Conservation (phyloP, 2,113 vertebrate genomes). For the Vanacampus margaritifer region DNA sequence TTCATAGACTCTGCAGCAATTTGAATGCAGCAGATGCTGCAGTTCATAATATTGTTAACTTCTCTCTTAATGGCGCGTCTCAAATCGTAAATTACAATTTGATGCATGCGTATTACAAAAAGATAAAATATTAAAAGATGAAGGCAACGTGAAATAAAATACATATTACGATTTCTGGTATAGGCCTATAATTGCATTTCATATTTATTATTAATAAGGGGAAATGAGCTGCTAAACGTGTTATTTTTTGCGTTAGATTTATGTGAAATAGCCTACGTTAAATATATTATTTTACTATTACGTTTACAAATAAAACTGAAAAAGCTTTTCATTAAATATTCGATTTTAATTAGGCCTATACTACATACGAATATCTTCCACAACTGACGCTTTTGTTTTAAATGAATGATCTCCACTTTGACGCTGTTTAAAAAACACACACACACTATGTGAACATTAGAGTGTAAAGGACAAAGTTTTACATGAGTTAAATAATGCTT, state of each 20-base stretch:
- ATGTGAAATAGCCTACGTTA: too few species aligned
- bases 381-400: background rate
- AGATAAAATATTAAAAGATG: background rate
- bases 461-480: slow-evolving; percentile 21
- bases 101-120: background rate
- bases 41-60: background rate
- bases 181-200: too few species aligned
- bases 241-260: background rate
- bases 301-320: background rate
- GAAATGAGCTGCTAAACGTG: background rate
- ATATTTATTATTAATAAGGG: background rate
- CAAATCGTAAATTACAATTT: background rate
- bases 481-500: slow-evolving; percentile 34
- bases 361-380: background rate
- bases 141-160: background rate
- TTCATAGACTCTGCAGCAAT: background rate
- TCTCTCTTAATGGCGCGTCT: background rate
- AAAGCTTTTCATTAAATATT: background rate
- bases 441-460: background rate
- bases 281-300: background rate
- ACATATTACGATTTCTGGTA: too few species aligned
- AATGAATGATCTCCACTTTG: background rate
- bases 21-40: background rate
- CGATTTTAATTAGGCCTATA: background rate
- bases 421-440: background rate